A percentile compares a stretch with the other conserved stretches of the same genome.
phyloP scores from a whole-genome alignment of 2,888 invertebrate species.

The Ichneumon xanthorius region DNA sequence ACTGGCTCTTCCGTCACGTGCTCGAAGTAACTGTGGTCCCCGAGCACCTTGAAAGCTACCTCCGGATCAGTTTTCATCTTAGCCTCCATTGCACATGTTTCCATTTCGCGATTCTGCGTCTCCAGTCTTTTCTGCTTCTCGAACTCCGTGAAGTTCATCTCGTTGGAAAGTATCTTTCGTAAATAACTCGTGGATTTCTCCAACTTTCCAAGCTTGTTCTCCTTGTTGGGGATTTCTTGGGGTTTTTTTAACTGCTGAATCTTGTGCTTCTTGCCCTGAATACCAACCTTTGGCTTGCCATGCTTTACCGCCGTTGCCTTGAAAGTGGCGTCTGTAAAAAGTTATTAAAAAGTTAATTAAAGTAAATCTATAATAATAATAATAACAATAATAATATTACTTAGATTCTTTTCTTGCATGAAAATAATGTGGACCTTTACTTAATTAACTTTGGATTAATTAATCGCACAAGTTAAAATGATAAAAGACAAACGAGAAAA shows the following conservation, averaged over 20 bases:
- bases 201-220: slow-evolving; percentile 79
- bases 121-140: slow-evolving; percentile 76
- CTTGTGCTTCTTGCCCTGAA: slow-evolving; percentile 76
- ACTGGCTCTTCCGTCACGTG: slow-evolving; percentile 73
- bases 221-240: slow-evolving; percentile 80
- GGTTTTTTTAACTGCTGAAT: slow-evolving; percentile 77
- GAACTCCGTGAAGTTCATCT: slow-evolving; percentile 77
- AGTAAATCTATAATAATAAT: background rate
- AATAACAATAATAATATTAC: too few species aligned
- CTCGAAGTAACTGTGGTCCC: slow-evolving; percentile 82
- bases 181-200: slow-evolving; percentile 80
- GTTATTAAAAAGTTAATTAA: background rate
- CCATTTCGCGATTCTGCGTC: slow-evolving; percentile 45
- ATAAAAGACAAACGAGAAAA: background rate
- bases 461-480: too few species aligned
- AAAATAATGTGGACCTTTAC: too few species aligned
- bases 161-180: slow-evolving; percentile 80
- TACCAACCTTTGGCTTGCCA: slow-evolving; percentile 75
- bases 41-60: slow-evolving; percentile 76
- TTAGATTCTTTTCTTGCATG: too few species aligned
- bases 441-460: too few species aligned
- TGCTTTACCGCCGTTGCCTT: slow-evolving; percentile 75
- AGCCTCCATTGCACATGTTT: slow-evolving; percentile 42
- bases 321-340: slow-evolving; percentile 77
- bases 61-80: slow-evolving; percentile 46